These are phyloP conservation scores for Sebastes oblongus DNA, from an alignment of 2,797 vertebrate genomes.

Conservation along the genomic window DNA sequence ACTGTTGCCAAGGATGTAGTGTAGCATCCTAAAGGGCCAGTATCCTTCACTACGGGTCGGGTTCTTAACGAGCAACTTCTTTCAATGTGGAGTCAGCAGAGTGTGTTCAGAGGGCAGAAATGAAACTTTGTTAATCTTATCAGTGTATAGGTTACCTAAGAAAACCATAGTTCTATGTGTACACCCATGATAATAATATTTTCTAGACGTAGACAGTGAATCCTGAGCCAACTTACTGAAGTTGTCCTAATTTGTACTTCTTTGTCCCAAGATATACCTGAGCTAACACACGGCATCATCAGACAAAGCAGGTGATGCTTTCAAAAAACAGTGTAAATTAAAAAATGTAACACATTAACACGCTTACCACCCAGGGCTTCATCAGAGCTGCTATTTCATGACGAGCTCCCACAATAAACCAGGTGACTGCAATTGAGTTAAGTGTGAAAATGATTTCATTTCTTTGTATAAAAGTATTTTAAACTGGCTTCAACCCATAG, in stretches of 20 bases:
- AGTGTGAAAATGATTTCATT: not conserved
- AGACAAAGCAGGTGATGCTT: not conserved
- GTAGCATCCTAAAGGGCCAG: conserved; percentile 24
- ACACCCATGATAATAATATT: not conserved
- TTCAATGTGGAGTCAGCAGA: conserved; percentile 56
- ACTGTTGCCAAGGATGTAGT: conserved; percentile 57
- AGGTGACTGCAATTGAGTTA: not conserved
- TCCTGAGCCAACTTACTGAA: not conserved
- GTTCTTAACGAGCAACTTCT: conserved; percentile 63
- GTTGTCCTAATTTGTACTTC: not conserved
- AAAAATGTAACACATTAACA: not conserved
- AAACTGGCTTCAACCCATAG: not conserved
- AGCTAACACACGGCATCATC: not conserved
- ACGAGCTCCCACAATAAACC: not conserved
- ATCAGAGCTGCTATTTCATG: not conserved
- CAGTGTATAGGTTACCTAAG: conserved; percentile 26
- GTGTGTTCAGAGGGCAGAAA: conserved; percentile 32
- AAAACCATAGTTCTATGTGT: not conserved
- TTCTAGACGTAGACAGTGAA: not conserved
- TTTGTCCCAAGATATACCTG: not conserved
- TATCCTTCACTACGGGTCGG: conserved; percentile 23
- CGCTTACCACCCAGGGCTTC: not conserved
- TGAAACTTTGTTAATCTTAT: conserved; percentile 38
- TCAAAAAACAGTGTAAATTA: not conserved
- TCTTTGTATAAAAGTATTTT: not conserved